These are phyloP conservation scores for Drosophila fulvimacula DNA, from an alignment of 2,888 invertebrate genomes.

Conservation along the genomic window DNA sequence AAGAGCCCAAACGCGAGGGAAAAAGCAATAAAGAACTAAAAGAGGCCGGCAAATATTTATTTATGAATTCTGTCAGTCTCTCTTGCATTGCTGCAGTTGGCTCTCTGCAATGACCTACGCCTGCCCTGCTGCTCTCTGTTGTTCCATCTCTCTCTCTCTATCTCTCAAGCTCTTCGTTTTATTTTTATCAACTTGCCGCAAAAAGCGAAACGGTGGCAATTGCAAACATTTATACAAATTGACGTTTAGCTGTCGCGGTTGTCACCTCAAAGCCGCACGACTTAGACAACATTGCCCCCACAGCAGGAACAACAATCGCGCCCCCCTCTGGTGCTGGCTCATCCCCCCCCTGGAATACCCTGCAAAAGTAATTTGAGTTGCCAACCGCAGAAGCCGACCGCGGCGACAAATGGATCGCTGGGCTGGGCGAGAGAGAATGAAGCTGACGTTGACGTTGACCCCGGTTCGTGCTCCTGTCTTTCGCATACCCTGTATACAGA, in stretches of 20 bases:
- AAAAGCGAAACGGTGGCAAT: constrained; percentile 56
- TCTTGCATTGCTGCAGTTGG: background rate
- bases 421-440: background rate
- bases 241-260: constrained; percentile 61
- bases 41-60: constrained; percentile 57
- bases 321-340: background rate
- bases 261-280: constrained; percentile 57
- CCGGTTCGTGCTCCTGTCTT: constrained; percentile 21
- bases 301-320: background rate
- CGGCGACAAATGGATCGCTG: constrained; percentile 2
- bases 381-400: constrained; percentile 43
- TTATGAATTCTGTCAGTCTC: constrained; percentile 37
- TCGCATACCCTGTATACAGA: constrained; percentile 22
- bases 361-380: constrained; percentile 51
- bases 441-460: constrained; percentile 14
- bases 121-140: background rate
- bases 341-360: background rate
- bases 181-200: constrained; percentile 46
- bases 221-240: constrained; percentile 67
- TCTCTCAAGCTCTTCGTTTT: constrained; percentile 18
- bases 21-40: constrained; percentile 15
- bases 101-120: background rate
- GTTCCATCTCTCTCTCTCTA: background rate
- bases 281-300: constrained; percentile 28
- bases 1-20: background rate